Evolutionary conservation across 2,797 vertebrate species (phyloP).

Genomic region (Harpagifer antarcticus): DNA sequence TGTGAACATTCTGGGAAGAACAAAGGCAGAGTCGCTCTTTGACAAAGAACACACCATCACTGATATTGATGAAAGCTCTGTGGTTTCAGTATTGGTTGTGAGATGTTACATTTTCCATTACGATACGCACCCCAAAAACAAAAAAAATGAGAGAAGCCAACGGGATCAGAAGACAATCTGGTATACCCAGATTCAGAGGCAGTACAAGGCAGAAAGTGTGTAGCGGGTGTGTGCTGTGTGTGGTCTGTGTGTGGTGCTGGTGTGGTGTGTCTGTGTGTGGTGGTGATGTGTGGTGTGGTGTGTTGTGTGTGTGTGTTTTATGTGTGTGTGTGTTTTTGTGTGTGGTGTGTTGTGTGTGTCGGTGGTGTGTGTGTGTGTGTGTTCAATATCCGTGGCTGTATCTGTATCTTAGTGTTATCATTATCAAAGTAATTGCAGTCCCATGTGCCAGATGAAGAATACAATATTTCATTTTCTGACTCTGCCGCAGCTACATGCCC

Average conservation of each 20-base stretch:
- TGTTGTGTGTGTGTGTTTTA: neutral
- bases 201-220: slow-evolving; percentile 29
- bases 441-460: slow-evolving; percentile 71
- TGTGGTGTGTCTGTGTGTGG: neutral
- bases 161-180: slow-evolving; percentile 20
- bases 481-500: slow-evolving; percentile 52
- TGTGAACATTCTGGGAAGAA: neutral
- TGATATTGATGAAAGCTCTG: slow-evolving; percentile 8
- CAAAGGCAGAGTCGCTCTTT: neutral
- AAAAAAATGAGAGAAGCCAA: slow-evolving; percentile 10
- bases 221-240: slow-evolving; percentile 2
- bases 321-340: slow-evolving; percentile 30
- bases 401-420: slow-evolving; percentile 78
- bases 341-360: slow-evolving; percentile 32
- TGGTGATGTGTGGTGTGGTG: too few relatives aligned
- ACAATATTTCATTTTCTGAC: slow-evolving; percentile 77
- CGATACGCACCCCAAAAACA: too few relatives aligned
- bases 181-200: slow-evolving; percentile 25
- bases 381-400: slow-evolving; percentile 67
- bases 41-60: neutral
- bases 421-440: slow-evolving; percentile 77
- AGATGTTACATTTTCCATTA: slow-evolving; percentile 9
- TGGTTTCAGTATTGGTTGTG: neutral
- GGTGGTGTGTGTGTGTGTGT: slow-evolving; percentile 43
- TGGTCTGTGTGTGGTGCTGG: slow-evolving; percentile 38